Conservation (phyloP, 2,888 invertebrate species). For the Peribatodes rhomboidaria region DNA sequence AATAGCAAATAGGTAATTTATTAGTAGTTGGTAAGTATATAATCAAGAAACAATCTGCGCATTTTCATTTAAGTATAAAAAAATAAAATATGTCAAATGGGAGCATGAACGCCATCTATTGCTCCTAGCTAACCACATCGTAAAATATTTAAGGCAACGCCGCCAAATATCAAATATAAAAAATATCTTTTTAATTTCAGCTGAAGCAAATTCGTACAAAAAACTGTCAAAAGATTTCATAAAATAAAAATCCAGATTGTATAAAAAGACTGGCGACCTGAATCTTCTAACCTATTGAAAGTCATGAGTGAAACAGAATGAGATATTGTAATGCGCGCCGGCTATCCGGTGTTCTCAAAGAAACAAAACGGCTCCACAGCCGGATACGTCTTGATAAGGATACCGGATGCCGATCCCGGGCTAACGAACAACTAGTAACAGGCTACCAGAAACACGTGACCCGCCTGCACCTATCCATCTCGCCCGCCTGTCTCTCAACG, state of each 20-base stretch:
- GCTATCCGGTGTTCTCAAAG: conserved; percentile 69
- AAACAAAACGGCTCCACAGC: conserved; percentile 70
- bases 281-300: neutral
- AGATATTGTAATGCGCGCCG: conserved; percentile 37
- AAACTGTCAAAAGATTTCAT: neutral
- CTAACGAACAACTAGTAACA: conserved; percentile 76
- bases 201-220: too few relatives aligned
- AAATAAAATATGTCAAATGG: too few relatives aligned
- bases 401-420: conserved; percentile 73
- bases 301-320: conserved; percentile 5
- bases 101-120: too few relatives aligned
- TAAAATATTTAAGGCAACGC: too few relatives aligned
- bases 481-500: conserved; percentile 36
- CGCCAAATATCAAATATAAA: too few relatives aligned
- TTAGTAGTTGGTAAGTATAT: too few relatives aligned
- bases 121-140: too few relatives aligned
- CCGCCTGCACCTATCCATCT: conserved; percentile 45
- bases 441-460: conserved; percentile 57
- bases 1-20: too few relatives aligned
- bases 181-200: too few relatives aligned
- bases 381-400: conserved; percentile 77
- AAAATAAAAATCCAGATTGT: neutral
- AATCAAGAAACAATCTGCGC: too few relatives aligned
- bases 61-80: too few relatives aligned
- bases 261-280: neutral